Conservation (phyloP, 2,888 invertebrate genomes). For the Ceraclea dissimilis region DNA sequence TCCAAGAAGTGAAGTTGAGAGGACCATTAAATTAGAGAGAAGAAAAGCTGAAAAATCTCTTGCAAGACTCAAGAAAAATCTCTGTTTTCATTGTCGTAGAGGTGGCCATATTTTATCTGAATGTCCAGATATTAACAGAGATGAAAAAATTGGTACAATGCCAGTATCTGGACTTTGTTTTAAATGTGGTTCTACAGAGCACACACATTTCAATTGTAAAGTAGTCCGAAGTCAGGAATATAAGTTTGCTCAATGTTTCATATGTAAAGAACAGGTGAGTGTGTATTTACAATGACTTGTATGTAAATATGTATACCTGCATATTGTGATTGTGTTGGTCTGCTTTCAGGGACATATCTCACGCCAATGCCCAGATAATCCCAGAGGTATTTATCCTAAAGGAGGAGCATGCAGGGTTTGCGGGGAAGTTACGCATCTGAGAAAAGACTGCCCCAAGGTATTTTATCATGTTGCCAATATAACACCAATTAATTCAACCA, state of each 20-base stretch:
- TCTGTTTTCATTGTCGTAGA: conserved; percentile 71
- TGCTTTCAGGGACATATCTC: conserved; percentile 69
- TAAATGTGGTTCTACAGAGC: conserved; percentile 86
- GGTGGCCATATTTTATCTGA: conserved; percentile 74
- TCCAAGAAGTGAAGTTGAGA: conserved; percentile 58
- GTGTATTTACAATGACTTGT: conserved; percentile 8
- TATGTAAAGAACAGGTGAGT: conserved; percentile 67
- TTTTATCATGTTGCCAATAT: neutral
- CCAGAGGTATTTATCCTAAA: conserved; percentile 78
- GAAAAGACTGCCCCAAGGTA: conserved; percentile 68
- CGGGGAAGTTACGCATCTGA: conserved; percentile 78
- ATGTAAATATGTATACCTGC: neutral
- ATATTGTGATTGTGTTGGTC: conserved; percentile 3
- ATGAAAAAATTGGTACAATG: conserved; percentile 38
- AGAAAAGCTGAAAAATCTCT: conserved; percentile 65
- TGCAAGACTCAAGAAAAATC: conserved; percentile 57
- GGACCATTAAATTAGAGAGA: conserved; percentile 60
- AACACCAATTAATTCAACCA: neutral
- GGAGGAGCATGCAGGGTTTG: conserved; percentile 77
- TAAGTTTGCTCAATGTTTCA: conserved; percentile 80
- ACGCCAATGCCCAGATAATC: conserved; percentile 81
- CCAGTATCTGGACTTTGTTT: conserved; percentile 67
- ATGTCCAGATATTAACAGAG: conserved; percentile 62
- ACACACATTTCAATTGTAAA: conserved; percentile 67
- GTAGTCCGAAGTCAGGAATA: conserved; percentile 59